A percentile compares a stretch with the other conserved stretches of the same genome.
These are phyloP conservation scores for Tortrix viridana DNA, from an alignment of 2,888 invertebrate species.

Conservation along the genomic window DNA sequence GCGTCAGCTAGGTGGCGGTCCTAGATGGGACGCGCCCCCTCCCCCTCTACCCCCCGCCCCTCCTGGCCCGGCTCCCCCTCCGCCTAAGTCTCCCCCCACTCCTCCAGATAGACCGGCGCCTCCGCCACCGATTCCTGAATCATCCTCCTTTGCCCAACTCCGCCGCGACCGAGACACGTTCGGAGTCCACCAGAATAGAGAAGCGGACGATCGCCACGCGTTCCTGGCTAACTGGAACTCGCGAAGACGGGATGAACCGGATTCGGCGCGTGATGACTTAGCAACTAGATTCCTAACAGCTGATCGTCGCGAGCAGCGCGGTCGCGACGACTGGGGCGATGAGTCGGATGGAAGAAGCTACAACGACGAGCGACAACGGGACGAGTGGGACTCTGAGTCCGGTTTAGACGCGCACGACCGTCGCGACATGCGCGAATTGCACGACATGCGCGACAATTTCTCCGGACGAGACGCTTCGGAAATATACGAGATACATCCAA, in stretches of 20 bases:
- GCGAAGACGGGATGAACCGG: slow-evolving; percentile 70
- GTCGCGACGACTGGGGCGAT: slow-evolving; percentile 74
- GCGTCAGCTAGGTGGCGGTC: slow-evolving; percentile 90
- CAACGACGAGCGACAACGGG: slow-evolving; percentile 67
- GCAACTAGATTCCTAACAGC: slow-evolving; percentile 74
- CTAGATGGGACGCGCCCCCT: slow-evolving; percentile 86
- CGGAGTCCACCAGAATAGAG: slow-evolving; percentile 88
- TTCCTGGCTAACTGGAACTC: slow-evolving; percentile 81
- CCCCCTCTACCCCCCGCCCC: slow-evolving; percentile 87
- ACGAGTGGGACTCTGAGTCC: slow-evolving; percentile 80
- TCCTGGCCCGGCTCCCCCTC: slow-evolving; percentile 86
- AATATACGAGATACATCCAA: slow-evolving; percentile 76
- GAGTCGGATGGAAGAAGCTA: slow-evolving; percentile 69
- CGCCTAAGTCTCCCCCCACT: slow-evolving; percentile 84
- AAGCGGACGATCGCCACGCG: slow-evolving; percentile 81
- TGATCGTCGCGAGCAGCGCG: slow-evolving; percentile 66
- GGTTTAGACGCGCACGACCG: slow-evolving; percentile 63
- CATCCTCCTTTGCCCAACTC: slow-evolving; percentile 86
- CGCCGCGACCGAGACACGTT: slow-evolving; percentile 89
- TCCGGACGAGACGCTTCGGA: slow-evolving; percentile 76
- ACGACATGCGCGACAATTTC: slow-evolving; percentile 47
- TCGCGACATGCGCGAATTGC: slow-evolving; percentile 63
- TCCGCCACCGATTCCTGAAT: slow-evolving; percentile 86
- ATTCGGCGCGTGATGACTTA: slow-evolving; percentile 68
- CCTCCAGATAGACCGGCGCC: slow-evolving; percentile 81